A percentile compares a stretch with the other conserved stretches of the same genome.
Conservation (phyloP, 2,113 vertebrate genomes). For the Centropus bengalensis region DNA sequence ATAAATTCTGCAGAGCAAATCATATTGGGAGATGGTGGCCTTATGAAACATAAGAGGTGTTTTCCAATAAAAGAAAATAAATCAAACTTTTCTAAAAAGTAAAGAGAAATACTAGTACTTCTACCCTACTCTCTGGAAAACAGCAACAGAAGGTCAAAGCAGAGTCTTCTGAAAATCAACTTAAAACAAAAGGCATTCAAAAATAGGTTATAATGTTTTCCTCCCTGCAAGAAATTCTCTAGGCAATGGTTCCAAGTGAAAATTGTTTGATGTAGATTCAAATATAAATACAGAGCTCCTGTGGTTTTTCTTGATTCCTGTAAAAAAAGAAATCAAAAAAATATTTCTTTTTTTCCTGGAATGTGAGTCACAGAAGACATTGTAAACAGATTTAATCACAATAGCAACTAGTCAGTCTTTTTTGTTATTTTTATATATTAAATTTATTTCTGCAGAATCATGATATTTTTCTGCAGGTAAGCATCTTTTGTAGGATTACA, state of each 20-base stretch:
- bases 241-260: conserved; percentile 62
- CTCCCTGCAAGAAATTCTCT: conserved; percentile 50
- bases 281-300: conserved; percentile 74
- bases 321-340: conserved; percentile 56
- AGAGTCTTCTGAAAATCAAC: conserved; percentile 34
- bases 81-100: neutral
- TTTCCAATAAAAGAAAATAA: neutral
- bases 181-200: conserved; percentile 56
- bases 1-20: neutral
- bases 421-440: conserved; percentile 23
- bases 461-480: conserved; percentile 7
- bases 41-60: neutral
- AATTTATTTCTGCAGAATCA: neutral
- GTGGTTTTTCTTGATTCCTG: conserved; percentile 70
- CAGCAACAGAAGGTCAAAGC: neutral
- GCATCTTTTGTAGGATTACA: neutral
- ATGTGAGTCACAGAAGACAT: conserved; percentile 68
- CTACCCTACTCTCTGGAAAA: neutral
- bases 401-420: conserved; percentile 20
- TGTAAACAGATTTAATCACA: conserved; percentile 73
- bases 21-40: neutral
- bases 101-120: neutral
- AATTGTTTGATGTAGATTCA: conserved; percentile 69
- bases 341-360: conserved; percentile 62
- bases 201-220: conserved; percentile 52